Percentiles rank a stretch among this genome's conserved stretches.
phyloP scores from a whole-genome alignment of 2,888 invertebrate species.

The Tetragonisca angustula region DNA sequence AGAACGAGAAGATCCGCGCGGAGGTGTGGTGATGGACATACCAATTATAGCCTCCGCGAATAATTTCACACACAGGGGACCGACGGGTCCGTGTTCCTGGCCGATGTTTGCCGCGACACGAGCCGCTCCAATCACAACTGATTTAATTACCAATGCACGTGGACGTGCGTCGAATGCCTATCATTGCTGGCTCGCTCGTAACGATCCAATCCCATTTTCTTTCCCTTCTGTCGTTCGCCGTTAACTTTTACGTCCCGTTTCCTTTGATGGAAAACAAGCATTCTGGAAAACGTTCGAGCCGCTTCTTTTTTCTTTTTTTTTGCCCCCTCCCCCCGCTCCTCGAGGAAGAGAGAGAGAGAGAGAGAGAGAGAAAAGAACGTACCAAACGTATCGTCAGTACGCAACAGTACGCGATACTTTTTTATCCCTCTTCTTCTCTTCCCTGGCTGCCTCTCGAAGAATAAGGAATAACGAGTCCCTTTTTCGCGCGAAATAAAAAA shows the following conservation, averaged over 20 bases:
- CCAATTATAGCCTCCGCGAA: not conserved
- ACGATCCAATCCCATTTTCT: constrained; percentile 22
- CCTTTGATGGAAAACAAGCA: not conserved
- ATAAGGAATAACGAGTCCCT: too few relatives aligned
- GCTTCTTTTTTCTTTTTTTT: too few relatives aligned
- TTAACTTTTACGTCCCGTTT: not conserved
- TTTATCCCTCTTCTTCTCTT: not conserved
- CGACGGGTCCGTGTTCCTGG: not conserved
- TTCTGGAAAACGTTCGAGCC: not conserved
- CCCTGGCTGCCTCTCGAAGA: not conserved
- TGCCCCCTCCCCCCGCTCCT: not conserved
- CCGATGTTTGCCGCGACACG: constrained; percentile 19
- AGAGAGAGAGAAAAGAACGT: not conserved
- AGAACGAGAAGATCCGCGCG: not conserved
- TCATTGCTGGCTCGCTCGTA: constrained; percentile 28
- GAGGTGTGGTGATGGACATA: too few relatives aligned
- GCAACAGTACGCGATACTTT: not conserved
- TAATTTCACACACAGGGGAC: not conserved
- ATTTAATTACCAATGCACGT: constrained; percentile 34
- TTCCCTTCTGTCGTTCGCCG: not conserved
- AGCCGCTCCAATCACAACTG: constrained; percentile 23
- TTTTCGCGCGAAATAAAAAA: not conserved
- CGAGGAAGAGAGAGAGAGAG: too few relatives aligned
- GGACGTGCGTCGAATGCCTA: constrained; percentile 26
- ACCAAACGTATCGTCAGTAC: not conserved